Conservation (phyloP, 2,888 invertebrate species). For the Atherix ibis region DNA sequence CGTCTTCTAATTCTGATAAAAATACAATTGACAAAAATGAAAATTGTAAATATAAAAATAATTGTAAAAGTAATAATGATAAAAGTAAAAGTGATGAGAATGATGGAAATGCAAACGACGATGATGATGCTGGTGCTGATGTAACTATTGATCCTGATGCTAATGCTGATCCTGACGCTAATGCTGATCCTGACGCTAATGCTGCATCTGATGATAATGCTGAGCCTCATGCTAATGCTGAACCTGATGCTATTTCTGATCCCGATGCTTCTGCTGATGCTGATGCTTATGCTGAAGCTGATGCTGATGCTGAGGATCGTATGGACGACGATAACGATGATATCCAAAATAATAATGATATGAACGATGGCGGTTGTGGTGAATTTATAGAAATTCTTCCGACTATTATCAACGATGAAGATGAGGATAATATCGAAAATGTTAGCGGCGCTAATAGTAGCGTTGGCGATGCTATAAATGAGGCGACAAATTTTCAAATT, state of each 20-base stretch:
- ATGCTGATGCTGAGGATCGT: constrained; percentile 1
- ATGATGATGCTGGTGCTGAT: constrained; percentile 6
- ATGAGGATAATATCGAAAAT: too few species aligned
- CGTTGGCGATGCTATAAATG: too few species aligned
- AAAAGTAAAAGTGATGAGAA: too few species aligned
- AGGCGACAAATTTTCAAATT: too few species aligned
- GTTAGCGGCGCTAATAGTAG: too few species aligned
- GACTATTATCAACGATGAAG: constrained; percentile 2
- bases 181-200: constrained; percentile 23
- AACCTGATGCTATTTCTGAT: constrained; percentile 7
- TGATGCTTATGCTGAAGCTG: constrained; percentile 24
- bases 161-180: constrained; percentile 23
- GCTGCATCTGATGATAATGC: constrained; percentile 9
- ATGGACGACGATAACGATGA: constrained; percentile 19
- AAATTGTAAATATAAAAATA: too few species aligned
- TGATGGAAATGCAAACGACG: too few species aligned
- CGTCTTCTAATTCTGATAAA: too few species aligned
- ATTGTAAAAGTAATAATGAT: too few species aligned
- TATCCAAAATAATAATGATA: not conserved
- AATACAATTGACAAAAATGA: too few species aligned
- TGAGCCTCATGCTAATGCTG: not conserved
- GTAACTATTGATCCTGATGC: constrained; percentile 19
- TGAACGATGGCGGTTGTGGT: not conserved
- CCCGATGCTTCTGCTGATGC: constrained; percentile 19
- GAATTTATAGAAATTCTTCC: constrained; percentile 2